A percentile compares a stretch with the other conserved stretches of the same genome.
These are phyloP conservation scores for Aphelinus atriplicis DNA, from an alignment of 1,140 invertebrate genomes.

Conservation along the genomic window DNA sequence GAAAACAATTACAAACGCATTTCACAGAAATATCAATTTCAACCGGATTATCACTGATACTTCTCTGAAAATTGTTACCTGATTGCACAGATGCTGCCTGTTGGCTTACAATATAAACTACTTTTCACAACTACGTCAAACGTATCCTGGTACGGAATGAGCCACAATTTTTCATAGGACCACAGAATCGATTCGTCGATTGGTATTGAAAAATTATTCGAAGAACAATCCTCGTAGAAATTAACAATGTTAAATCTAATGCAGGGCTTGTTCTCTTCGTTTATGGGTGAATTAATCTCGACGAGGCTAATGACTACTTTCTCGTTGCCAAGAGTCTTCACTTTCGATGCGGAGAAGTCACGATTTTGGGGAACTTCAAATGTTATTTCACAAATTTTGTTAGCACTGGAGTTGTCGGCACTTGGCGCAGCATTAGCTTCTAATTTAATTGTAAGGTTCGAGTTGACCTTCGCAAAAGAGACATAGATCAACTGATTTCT, in stretches of 20 bases:
- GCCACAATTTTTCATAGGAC: background rate
- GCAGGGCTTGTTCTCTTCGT: background rate
- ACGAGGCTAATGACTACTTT: constrained; percentile 4
- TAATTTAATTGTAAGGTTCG: background rate
- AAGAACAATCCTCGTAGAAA: background rate
- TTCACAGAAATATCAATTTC: background rate
- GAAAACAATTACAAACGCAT: too few species aligned
- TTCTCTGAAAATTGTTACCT: background rate
- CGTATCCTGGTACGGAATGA: constrained; percentile 9
- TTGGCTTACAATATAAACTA: background rate
- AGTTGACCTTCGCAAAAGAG: constrained; percentile 14
- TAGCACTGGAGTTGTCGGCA: background rate
- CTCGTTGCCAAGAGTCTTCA: background rate
- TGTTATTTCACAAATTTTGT: background rate
- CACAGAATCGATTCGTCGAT: background rate
- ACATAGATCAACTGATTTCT: constrained; percentile 3
- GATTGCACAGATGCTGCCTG: background rate
- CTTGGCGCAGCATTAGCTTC: background rate
- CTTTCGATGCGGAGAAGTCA: background rate
- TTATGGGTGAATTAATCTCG: background rate
- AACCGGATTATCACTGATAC: too few species aligned
- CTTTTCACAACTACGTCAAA: constrained; percentile 10
- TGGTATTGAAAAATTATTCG: background rate
- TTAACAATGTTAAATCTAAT: background rate
- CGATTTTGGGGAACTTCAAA: background rate